A percentile compares a stretch with the other conserved stretches of the same genome.
phyloP scores from a whole-genome alignment of 2,888 invertebrate species.

The Osmoderma eremita region DNA sequence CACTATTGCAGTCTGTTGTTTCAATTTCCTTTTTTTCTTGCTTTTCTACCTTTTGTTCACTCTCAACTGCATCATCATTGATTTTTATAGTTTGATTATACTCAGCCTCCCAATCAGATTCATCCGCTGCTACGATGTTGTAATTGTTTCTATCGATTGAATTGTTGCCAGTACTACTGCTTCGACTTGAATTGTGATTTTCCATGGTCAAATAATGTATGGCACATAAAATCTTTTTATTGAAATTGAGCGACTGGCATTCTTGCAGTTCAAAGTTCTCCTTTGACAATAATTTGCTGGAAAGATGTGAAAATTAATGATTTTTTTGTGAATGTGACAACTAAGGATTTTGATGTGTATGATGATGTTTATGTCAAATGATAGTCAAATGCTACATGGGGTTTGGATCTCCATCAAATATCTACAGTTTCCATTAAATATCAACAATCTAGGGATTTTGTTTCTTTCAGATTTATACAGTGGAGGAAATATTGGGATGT shows the following conservation, averaged over 20 bases:
- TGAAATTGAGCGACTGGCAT: slow-evolving; percentile 53
- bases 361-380: slow-evolving; percentile 33
- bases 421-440: background rate
- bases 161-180: slow-evolving; percentile 34
- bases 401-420: background rate
- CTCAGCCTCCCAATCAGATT: slow-evolving; percentile 40
- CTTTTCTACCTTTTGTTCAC: slow-evolving; percentile 6
- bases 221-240: slow-evolving; percentile 54
- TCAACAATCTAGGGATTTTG: no score
- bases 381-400: slow-evolving; percentile 16
- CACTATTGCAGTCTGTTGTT: slow-evolving; percentile 19
- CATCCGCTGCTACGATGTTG: slow-evolving; percentile 37
- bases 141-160: slow-evolving; percentile 39
- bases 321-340: slow-evolving; percentile 32
- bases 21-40: background rate
- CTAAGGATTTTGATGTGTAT: slow-evolving; percentile 44
- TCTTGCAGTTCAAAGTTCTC: slow-evolving; percentile 56
- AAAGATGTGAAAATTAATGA: slow-evolving; percentile 1
- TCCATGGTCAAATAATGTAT: slow-evolving; percentile 56
- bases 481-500: background rate
- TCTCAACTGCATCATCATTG: slow-evolving; percentile 23
- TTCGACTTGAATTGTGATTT: slow-evolving; percentile 45
- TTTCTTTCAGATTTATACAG: no score
- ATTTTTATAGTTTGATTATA: slow-evolving; percentile 27
- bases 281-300: slow-evolving; percentile 54